Evolutionary conservation across 2,888 invertebrate species (phyloP).

Genomic region (Euspilapteryx auroguttella): DNA sequence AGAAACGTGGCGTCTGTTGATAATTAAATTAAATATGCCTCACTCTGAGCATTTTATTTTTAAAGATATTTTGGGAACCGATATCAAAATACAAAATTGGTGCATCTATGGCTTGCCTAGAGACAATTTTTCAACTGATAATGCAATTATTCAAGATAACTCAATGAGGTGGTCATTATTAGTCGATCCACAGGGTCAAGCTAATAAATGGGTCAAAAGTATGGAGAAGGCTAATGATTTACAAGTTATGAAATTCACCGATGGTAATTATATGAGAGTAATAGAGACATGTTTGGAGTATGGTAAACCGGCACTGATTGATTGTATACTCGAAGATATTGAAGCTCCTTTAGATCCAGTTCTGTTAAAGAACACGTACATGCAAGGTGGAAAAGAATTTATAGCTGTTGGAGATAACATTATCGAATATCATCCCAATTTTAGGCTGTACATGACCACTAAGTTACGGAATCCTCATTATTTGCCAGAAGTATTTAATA

Average conservation of each 20-base stretch:
- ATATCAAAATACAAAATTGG: constrained; percentile 87
- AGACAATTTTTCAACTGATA: constrained; percentile 82
- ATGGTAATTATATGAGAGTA: constrained; percentile 73
- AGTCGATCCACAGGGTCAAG: constrained; percentile 84
- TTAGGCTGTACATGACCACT: constrained; percentile 80
- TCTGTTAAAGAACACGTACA: constrained; percentile 72
- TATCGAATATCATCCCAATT: constrained; percentile 74
- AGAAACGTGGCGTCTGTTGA: constrained; percentile 73
- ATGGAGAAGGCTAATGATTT: constrained; percentile 76
- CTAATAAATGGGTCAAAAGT: constrained; percentile 83
- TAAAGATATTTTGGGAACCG: constrained; percentile 75
- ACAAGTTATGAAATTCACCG: constrained; percentile 72
- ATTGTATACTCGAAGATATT: constrained; percentile 76
- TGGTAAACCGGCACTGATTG: constrained; percentile 77
- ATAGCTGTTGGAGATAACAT: constrained; percentile 79
- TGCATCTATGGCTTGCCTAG: constrained; percentile 79
- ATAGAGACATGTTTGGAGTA: constrained; percentile 75
- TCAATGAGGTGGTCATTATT: constrained; percentile 79
- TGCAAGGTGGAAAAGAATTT: constrained; percentile 72
- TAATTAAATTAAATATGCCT: constrained; percentile 71
- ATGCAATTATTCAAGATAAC: constrained; percentile 81
- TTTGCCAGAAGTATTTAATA: constrained; percentile 80
- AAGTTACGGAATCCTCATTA: constrained; percentile 85
- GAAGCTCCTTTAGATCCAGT: constrained; percentile 80
- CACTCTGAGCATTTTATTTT: constrained; percentile 75